Conservation (phyloP, 35 echinoderm and acorn worm genomes). For the Hemicentrotus pulcherrimus region DNA sequence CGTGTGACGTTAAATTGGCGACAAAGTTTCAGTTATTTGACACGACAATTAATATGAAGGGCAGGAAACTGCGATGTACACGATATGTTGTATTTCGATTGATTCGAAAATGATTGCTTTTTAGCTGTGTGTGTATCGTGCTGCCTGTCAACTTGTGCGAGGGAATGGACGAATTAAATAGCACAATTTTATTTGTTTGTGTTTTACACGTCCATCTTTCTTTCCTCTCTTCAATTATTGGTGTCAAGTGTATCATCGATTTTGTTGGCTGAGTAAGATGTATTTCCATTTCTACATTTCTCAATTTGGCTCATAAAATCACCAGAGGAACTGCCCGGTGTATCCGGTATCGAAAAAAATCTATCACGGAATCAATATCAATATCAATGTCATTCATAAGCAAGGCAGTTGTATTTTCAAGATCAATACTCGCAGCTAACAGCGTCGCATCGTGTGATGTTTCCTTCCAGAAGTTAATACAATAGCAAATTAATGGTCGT, state of each 20-base stretch:
- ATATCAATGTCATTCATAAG: background rate
- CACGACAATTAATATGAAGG: background rate
- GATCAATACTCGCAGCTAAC: background rate
- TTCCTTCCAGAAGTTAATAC: background rate
- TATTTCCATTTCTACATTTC: background rate
- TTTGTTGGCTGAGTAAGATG: background rate
- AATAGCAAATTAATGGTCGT: background rate
- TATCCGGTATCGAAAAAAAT: background rate
- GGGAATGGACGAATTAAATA: background rate
- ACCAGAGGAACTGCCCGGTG: background rate
- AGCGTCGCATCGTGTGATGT: background rate
- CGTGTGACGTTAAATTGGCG: background rate
- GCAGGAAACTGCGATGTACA: background rate
- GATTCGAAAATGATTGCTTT: background rate
- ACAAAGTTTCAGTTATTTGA: background rate
- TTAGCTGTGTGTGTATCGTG: background rate
- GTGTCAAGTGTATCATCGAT: background rate
- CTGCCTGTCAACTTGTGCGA: background rate
- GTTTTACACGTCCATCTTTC: background rate
- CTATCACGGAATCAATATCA: background rate
- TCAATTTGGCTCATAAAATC: background rate
- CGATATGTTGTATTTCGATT: background rate
- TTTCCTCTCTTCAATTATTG: background rate
- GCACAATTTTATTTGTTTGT: background rate
- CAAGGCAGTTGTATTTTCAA: background rate